Conservation (phyloP, 64 coral and sea anemone species). For the Porites australiensis region DNA sequence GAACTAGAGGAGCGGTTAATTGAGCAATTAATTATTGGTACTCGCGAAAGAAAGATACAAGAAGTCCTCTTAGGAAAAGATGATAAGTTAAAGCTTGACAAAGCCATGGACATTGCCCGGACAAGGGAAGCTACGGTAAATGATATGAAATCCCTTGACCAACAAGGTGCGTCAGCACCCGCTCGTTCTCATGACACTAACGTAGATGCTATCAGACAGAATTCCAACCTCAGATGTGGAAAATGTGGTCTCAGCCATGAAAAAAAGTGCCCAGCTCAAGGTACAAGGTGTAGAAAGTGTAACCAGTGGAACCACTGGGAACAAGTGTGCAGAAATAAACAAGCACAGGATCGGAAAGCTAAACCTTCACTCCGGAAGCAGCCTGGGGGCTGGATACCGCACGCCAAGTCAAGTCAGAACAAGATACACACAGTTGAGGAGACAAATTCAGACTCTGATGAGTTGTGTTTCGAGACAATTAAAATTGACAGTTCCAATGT, state of each 20-base stretch:
- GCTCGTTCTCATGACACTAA: not conserved
- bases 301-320: too few species aligned
- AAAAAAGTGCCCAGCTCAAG: too few species aligned
- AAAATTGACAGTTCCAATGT: not conserved
- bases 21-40: conserved; percentile 67
- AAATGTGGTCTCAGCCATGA: too few species aligned
- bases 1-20: conserved; percentile 66
- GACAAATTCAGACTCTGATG: not conserved
- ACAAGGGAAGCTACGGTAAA: conserved; percentile 58
- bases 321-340: too few species aligned
- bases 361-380: not conserved
- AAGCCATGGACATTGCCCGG: conserved; percentile 62
- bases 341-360: not conserved
- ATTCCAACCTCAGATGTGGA: too few species aligned
- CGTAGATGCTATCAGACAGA: not conserved
- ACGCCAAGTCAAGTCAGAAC: not conserved
- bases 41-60: conserved; percentile 60
- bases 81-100: conserved; percentile 27
- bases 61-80: conserved; percentile 54
- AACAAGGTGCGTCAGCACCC: not conserved
- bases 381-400: not conserved
- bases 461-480: not conserved
- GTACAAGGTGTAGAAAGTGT: too few species aligned
- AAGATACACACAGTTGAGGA: not conserved
- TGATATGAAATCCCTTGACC: not conserved